phyloP scores from a whole-genome alignment of 2,797 vertebrate genomes.

The Perdix hodgsoniae region DNA sequence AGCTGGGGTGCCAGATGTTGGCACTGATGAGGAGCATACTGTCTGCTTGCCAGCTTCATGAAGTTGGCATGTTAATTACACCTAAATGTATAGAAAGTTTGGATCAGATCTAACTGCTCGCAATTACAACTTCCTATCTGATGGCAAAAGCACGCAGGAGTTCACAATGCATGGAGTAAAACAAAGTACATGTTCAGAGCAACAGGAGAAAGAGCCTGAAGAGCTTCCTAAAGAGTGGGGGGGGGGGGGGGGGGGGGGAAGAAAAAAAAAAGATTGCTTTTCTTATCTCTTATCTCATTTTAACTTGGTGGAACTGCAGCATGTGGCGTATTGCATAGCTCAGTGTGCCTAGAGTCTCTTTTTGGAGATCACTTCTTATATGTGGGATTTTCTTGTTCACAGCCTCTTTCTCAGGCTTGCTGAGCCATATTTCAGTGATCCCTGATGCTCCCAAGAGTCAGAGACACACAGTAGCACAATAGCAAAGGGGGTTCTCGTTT shows the following conservation, averaged over 20 bases:
- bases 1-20: background rate
- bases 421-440: background rate
- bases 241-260: no score
- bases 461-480: background rate
- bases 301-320: background rate
- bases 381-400: background rate
- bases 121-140: background rate
- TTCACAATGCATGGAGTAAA: background rate
- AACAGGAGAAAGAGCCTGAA: background rate
- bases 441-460: background rate
- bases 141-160: background rate
- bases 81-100: background rate
- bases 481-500: background rate
- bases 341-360: background rate
- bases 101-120: background rate
- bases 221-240: background rate
- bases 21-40: background rate
- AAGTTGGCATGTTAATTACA: conserved; percentile 14
- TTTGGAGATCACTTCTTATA: background rate
- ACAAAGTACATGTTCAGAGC: background rate
- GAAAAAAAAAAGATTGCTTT: background rate
- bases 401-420: background rate
- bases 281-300: background rate
- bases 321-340: background rate
- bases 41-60: conserved; percentile 24